Base-by-base conservation (phyloP, 2,888 invertebrate genomes). In the Drosophila putrida region DNA sequence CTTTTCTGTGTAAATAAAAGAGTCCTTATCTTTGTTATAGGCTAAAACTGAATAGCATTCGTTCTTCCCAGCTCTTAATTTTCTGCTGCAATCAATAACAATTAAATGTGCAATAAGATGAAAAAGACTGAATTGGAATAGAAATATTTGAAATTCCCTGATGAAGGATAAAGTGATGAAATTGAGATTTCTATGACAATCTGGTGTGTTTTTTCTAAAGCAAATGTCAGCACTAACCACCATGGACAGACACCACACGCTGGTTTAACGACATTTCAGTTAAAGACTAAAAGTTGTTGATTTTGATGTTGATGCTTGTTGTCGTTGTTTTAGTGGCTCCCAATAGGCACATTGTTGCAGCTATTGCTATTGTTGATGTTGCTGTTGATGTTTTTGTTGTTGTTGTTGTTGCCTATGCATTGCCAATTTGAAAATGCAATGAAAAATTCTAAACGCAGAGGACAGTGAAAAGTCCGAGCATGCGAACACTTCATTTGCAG, bases 401-500 rank as follows among this genome's bases (percentile, higher is more conserved):
- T 61, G 70, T 57, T 43, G 51, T 36, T 46, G 75, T 65, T 64
- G 68, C 63, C 80, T 79, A 80, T 79, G 79, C 72, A 69, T 66
- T 63, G 70, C 71, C 80, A 75, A 71, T 78, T 72, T 70, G 75
- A 82, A 79, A 80, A 80, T 80, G 78, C 81, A 80, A 71, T 85
- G 82, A 69, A 85, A 85, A 79, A 72, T 74, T 71, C 80, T 46
- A 77, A 77, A 75, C 66, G 58, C 75, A 63, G 61, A 60, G 70
- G 55, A 68, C 58, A 73, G 74, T 50, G 75, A 44, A 65, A 65
- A 69, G 54, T 61, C 49, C 31, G 55, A 57, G 70, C 65, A 54
- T 64, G 46, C 61, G 71, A 80, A 63, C 82, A 84, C 85, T 82
- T 87, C 72, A 82, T 82, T 87, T 84, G 74, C 71, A 74, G 73